Evolutionary conservation across 1,140 invertebrate genomes (phyloP).

Genomic region (Caerostris extrusa): DNA sequence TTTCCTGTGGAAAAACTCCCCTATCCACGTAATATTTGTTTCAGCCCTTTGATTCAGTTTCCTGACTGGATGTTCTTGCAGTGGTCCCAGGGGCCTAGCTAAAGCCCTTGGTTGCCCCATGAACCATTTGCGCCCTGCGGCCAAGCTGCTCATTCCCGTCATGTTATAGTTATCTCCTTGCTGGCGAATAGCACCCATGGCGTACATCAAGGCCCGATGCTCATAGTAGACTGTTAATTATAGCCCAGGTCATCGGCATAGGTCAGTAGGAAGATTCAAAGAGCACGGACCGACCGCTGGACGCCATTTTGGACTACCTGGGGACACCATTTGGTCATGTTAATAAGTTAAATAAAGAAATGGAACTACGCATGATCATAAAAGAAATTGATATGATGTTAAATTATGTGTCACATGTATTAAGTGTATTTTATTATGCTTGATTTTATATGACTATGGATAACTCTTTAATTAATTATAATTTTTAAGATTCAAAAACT

Average conservation of each 20-base stretch:
- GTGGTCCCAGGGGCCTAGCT: conserved; percentile 68
- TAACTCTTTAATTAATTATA: no score
- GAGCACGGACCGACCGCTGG: background rate
- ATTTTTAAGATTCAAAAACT: no score
- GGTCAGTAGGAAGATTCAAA: conserved; percentile 52
- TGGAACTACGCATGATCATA: background rate
- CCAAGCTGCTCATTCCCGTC: conserved; percentile 76
- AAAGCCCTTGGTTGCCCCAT: conserved; percentile 75
- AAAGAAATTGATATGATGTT: no score
- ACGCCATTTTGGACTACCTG: conserved; percentile 70
- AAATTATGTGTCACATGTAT: no score
- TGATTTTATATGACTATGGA: no score
- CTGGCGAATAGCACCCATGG: conserved; percentile 74
- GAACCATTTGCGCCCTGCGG: conserved; percentile 76
- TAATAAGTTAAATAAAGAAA: background rate
- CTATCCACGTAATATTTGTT: conserved; percentile 76
- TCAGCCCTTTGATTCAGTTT: conserved; percentile 77
- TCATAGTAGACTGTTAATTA: conserved; percentile 77
- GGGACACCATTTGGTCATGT: background rate
- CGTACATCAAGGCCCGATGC: conserved; percentile 72
- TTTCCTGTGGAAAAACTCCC: conserved; percentile 54
- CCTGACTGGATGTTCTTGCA: conserved; percentile 74
- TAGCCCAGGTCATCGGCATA: conserved; percentile 71
- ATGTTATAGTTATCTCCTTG: conserved; percentile 77
- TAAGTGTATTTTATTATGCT: no score